Evolutionary conservation across 1,140 invertebrate genomes (phyloP).

Genomic region (Drosophila pachea): DNA sequence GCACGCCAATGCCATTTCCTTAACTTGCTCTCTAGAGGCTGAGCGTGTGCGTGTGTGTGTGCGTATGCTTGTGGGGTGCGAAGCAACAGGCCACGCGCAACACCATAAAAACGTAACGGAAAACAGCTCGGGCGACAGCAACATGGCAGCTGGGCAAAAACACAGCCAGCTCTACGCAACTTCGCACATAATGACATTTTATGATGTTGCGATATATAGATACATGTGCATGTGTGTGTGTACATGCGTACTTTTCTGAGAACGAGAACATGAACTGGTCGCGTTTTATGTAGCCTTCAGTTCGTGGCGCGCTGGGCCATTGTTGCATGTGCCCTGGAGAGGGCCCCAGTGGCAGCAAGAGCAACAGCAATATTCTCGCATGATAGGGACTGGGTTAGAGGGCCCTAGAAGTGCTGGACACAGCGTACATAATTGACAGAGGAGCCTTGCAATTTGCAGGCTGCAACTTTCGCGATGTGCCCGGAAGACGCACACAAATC

Average conservation of each 20-base stretch:
- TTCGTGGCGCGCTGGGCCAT: conserved; percentile 19
- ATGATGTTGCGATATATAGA: conserved; percentile 40
- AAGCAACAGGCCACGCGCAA: conserved; percentile 70
- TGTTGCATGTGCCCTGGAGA: conserved; percentile 27
- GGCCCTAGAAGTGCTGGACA: conserved; percentile 8
- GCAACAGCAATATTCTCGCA: neutral
- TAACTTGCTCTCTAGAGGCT: conserved; percentile 39
- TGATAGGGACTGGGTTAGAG: neutral
- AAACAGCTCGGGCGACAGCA: conserved; percentile 35
- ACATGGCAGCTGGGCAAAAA: conserved; percentile 34
- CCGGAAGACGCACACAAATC: conserved; percentile 56
- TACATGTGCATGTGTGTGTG: conserved; percentile 14
- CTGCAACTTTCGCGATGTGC: conserved; percentile 26
- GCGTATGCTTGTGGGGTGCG: conserved; percentile 34
- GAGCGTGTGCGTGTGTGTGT: conserved; percentile 16
- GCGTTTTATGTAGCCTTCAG: conserved; percentile 59
- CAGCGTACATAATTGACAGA: conserved; percentile 49
- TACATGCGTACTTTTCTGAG: conserved; percentile 4
- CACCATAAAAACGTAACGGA: conserved; percentile 66
- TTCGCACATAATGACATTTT: conserved; percentile 74
- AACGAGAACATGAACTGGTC: conserved; percentile 28
- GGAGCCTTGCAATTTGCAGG: conserved; percentile 43
- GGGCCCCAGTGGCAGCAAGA: neutral
- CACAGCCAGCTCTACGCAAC: conserved; percentile 46
- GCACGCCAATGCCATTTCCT: conserved; percentile 58